Base-by-base conservation (phyloP, 2,113 vertebrate species). In the Phalacrocorax carbo region DNA sequence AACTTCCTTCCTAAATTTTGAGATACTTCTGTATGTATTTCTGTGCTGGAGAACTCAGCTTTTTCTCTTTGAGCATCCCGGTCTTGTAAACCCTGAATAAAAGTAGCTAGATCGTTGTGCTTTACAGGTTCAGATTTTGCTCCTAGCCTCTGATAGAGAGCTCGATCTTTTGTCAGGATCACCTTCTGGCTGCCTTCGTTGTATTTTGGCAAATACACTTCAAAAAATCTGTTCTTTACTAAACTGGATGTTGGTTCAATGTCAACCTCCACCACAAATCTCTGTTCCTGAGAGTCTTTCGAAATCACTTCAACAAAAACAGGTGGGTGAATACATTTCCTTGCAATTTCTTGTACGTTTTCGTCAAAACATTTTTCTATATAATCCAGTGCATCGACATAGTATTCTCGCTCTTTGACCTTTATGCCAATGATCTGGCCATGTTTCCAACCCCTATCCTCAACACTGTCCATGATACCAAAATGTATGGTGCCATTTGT, bases 401-500 rank as follows among this genome's bases (percentile, higher is more conserved):
- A 99, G 51, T 97, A 69, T 38, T 98, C 98, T 93, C 49, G 97
- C 13, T 98, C 89, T 62, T 42, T 60, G 10, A 99, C 88, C 42
- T 97, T 97, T 2, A 99, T 34, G 32, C 98, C 99, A 69, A 79
- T 13, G 15, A 99, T 98, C 88, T 99, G 98, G 1, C 99, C 98
- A 0, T 99, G 98, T 62, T 96, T 96, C 71, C 96, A 97, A 13
- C 15, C 91, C 46, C 32, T 42, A 38, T 98, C 86, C 29, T 97
- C 97, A 25, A 90, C 76, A 3, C 97, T 98, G 95, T 99, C 98
- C 98, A 98, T 97, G 65, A 99, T 93, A 40, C 98, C 99, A 88
- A 99, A 99, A 76, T 99, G 98, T 93, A 99, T 99, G 81, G 98
- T 99, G 7, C 98, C 99, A 11, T 99, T 99, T 73, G 98, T 98